A percentile compares a stretch with the other conserved stretches of the same genome.
These are phyloP conservation scores for Pyrrhia umbra DNA, from an alignment of 2,888 invertebrate genomes.

Conservation along the genomic window DNA sequence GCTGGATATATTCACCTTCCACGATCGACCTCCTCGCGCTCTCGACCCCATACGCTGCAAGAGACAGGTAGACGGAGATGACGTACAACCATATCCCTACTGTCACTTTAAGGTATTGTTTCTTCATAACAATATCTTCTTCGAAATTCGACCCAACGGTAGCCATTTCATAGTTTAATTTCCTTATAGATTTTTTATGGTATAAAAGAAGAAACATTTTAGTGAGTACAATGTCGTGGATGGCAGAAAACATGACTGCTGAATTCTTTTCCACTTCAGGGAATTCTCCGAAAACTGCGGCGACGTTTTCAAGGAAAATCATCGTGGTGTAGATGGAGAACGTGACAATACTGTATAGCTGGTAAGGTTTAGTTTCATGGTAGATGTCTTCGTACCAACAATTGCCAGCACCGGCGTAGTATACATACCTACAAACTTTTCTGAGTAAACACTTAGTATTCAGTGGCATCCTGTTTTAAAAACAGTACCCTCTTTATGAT, in stretches of 20 bases:
- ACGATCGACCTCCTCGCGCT: constrained; percentile 75
- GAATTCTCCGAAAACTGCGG: constrained; percentile 79
- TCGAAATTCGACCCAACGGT: constrained; percentile 77
- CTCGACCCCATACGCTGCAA: constrained; percentile 80
- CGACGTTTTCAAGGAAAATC: constrained; percentile 83
- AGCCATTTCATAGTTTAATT: constrained; percentile 82
- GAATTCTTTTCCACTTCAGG: constrained; percentile 84
- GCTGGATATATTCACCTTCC: constrained; percentile 72
- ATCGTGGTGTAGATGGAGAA: constrained; percentile 79
- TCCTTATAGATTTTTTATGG: constrained; percentile 79
- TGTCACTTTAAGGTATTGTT: constrained; percentile 79
- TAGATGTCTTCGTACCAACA: constrained; percentile 79
- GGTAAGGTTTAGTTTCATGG: constrained; percentile 73
- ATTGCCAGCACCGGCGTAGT: constrained; percentile 80
- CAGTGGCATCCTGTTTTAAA: constrained; percentile 65
- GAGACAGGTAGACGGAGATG: constrained; percentile 80
- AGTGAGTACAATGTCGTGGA: constrained; percentile 81
- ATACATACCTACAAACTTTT: constrained; percentile 80
- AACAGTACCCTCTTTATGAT: neutral
- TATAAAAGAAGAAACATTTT: constrained; percentile 82
- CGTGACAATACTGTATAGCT: constrained; percentile 73
- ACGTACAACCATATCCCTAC: constrained; percentile 77
- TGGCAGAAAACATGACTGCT: constrained; percentile 83
- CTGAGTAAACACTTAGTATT: constrained; percentile 76
- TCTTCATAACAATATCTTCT: constrained; percentile 75